Percentiles rank a stretch among this genome's conserved stretches.
phyloP scores from a whole-genome alignment of 1,140 invertebrate genomes.

The Batillaria attramentaria region DNA sequence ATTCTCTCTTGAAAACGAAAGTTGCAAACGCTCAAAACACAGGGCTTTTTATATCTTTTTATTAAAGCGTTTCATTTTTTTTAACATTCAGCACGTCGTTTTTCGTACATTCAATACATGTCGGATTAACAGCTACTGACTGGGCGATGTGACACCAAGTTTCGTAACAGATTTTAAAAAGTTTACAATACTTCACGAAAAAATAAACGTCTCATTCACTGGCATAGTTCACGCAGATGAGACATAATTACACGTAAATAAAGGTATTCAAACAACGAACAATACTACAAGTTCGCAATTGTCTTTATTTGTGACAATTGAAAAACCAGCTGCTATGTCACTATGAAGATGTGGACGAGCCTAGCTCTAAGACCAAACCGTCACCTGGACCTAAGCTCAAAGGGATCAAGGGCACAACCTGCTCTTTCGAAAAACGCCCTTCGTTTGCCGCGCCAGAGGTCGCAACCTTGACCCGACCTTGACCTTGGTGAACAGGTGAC shows the following conservation, averaged over 20 bases:
- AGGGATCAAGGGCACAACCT: not conserved
- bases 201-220: not conserved
- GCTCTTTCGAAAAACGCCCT: not conserved
- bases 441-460: slow-evolving; percentile 15
- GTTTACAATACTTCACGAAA: not conserved
- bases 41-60: too few relatives aligned
- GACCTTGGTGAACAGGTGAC: not conserved
- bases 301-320: not conserved
- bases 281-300: not conserved
- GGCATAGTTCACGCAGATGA: too few relatives aligned
- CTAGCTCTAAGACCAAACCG: slow-evolving; percentile 17
- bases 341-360: not conserved
- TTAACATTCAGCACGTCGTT: too few relatives aligned
- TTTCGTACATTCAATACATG: too few relatives aligned
- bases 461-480: slow-evolving; percentile 14
- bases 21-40: too few relatives aligned
- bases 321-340: too few relatives aligned
- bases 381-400: slow-evolving; percentile 4
- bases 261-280: too few relatives aligned
- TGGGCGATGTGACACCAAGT: too few relatives aligned
- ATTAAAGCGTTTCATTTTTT: too few relatives aligned
- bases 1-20: too few relatives aligned
- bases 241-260: not conserved
- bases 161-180: not conserved
- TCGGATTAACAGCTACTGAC: too few relatives aligned